A percentile compares a stretch with the other conserved stretches of the same genome.
Conservation (phyloP, 2,113 vertebrate genomes). For the Cathartes aura region DNA sequence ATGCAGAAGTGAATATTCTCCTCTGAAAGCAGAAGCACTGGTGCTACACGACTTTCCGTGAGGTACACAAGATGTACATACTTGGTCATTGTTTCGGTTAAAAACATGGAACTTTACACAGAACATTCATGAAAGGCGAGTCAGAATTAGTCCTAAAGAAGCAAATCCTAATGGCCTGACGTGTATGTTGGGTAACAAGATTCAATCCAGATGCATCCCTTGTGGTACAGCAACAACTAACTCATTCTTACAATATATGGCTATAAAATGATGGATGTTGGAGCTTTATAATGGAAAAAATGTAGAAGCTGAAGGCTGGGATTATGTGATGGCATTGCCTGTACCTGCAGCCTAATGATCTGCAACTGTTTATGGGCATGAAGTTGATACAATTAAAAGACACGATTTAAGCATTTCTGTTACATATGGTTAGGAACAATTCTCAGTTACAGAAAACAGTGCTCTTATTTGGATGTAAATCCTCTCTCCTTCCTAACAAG, state of each 20-base stretch:
- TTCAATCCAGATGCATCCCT: constrained; percentile 31
- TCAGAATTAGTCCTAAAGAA: background rate
- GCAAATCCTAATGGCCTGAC: background rate
- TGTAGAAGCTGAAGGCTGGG: background rate
- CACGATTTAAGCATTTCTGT: background rate
- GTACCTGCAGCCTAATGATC: background rate
- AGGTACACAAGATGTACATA: background rate
- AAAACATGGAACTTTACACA: background rate
- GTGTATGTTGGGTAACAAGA: background rate
- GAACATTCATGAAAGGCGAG: background rate
- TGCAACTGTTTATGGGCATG: background rate
- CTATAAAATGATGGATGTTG: background rate
- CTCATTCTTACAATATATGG: constrained; percentile 8
- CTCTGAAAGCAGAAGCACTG: background rate
- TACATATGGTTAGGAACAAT: background rate
- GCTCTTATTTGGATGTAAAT: background rate
- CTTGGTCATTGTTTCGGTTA: background rate
- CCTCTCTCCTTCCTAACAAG: background rate
- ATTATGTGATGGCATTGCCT: background rate
- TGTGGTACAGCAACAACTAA: background rate
- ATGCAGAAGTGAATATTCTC: background rate
- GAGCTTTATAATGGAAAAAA: constrained; percentile 35
- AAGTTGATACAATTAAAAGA: background rate
- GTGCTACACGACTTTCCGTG: rapidly evolving
- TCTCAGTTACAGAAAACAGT: background rate